These are phyloP conservation scores for Patiria pectinifera DNA, from an alignment of 53 echinoderm and acorn worm species.

Conservation along the genomic window DNA sequence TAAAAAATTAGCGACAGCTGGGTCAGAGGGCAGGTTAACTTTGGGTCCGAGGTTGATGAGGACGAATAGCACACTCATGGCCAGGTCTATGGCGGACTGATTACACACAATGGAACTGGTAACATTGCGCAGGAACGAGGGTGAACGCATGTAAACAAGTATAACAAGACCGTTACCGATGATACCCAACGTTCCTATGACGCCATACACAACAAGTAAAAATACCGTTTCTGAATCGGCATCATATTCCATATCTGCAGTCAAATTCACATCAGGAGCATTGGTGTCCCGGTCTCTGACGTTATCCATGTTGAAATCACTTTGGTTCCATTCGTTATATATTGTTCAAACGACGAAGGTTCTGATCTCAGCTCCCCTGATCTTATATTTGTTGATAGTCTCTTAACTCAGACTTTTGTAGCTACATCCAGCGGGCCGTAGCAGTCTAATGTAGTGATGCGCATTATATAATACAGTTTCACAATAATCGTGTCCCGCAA, in stretches of 20 bases:
- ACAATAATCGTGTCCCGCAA: too few species aligned
- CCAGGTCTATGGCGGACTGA: slow-evolving; percentile 60
- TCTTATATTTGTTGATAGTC: background rate
- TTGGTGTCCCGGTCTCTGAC: background rate
- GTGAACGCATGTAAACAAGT: slow-evolving; percentile 44
- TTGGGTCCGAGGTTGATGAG: slow-evolving; percentile 32
- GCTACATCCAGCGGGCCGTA: too few species aligned
- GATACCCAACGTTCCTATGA: slow-evolving; percentile 47
- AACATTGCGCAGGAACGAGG: slow-evolving; percentile 46
- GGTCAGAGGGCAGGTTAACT: background rate
- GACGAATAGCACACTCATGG: slow-evolving; percentile 50
- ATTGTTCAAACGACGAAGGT: too few species aligned
- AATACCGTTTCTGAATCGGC: background rate
- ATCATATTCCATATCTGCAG: background rate
- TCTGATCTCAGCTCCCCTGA: too few species aligned
- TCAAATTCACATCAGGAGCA: background rate
- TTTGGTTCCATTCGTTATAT: background rate
- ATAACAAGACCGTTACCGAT: slow-evolving; percentile 54
- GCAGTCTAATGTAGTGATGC: too few species aligned
- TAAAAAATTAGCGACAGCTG: slow-evolving; percentile 16
- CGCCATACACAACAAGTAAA: slow-evolving; percentile 12
- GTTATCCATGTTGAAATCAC: slow-evolving; percentile 16
- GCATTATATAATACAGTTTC: too few species aligned
- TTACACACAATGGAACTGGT: slow-evolving; percentile 61
- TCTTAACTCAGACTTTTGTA: too few species aligned